Base-by-base conservation (phyloP, 2,797 vertebrate genomes). In the Tachyglossus aculeatus region DNA sequence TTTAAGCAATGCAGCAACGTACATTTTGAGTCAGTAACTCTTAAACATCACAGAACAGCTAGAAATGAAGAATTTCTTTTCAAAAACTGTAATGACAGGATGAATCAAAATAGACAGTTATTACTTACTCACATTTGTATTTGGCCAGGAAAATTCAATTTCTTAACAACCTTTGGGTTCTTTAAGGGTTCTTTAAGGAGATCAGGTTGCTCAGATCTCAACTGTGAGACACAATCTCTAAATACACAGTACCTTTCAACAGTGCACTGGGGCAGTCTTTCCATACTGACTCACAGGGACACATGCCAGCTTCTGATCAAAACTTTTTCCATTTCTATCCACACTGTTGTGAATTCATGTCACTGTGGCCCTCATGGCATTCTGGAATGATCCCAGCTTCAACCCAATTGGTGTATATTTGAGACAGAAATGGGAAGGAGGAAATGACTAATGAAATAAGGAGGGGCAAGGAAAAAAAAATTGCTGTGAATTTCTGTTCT, bases 321-420 rank as follows among this genome's bases (percentile, higher is more conserved):
- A 48, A 75, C 64, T 64, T 50, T 79, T 82, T 77, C 82, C 82
- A 50, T 62, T 72, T 70, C 64, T 67, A 70, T 70, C 61, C 61
- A 61, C 65, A 76, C 57, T 55, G 72, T 47, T 38, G 54, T 64
- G 78, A 69, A 11, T 21, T 66, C 67, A 78, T 70, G 64, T 77
- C 78, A 65, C 82, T 68, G 80, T 61, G 82, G 78, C 83, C 73
- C 82, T 81, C 82, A 75, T 77, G 80, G 75, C 78, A 79, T 73
- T 79, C 82, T 77, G 75, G 66, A 72, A 63, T 51, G 37, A 65
- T 70, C 67, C 67, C 65, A 64, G 73, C 71, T 77, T 63, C 70
- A 65, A 55, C 80, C 72, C 81, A 82, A 86, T 77, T 80, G 80
- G 47, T 27, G 77, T 61, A 72, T 81, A 43, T 85, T 85, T 78